Evolutionary conservation across 2,797 vertebrate genomes (phyloP).

Genomic region (Poecilia gillii): DNA sequence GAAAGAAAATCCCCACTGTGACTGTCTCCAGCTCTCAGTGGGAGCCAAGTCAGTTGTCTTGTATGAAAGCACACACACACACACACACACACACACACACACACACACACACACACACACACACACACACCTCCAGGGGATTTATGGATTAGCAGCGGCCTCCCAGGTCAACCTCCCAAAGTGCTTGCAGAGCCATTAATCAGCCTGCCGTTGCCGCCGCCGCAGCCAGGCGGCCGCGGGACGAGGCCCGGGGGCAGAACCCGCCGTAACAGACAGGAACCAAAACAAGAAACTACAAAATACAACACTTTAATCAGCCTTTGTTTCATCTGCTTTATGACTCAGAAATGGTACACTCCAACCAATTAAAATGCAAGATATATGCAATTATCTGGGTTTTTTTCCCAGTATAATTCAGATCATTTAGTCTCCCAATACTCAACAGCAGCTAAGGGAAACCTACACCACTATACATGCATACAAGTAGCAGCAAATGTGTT

Average conservation of each 20-base stretch:
- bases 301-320: not conserved
- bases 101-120: not conserved
- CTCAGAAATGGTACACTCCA: too few species aligned
- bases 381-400: too few species aligned
- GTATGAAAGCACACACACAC: constrained; percentile 18
- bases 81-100: constrained; percentile 13
- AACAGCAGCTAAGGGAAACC: too few species aligned
- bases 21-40: constrained; percentile 18
- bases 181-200: constrained; percentile 46
- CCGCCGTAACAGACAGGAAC: not conserved
- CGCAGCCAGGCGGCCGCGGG: constrained; percentile 26
- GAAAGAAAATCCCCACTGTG: not conserved
- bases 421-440: too few species aligned
- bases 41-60: constrained; percentile 39
- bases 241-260: constrained; percentile 7
- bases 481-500: too few species aligned
- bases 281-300: not conserved
- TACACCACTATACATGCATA: too few species aligned
- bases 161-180: constrained; percentile 52
- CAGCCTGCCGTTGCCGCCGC: constrained; percentile 21
- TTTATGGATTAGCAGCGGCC: constrained; percentile 60
- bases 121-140: constrained; percentile 20
- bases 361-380: too few species aligned
- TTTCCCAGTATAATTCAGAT: too few species aligned
- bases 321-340: not conserved